These are phyloP conservation scores for Ciconia boyciana DNA, from an alignment of 2,113 vertebrate genomes.

Conservation along the genomic window DNA sequence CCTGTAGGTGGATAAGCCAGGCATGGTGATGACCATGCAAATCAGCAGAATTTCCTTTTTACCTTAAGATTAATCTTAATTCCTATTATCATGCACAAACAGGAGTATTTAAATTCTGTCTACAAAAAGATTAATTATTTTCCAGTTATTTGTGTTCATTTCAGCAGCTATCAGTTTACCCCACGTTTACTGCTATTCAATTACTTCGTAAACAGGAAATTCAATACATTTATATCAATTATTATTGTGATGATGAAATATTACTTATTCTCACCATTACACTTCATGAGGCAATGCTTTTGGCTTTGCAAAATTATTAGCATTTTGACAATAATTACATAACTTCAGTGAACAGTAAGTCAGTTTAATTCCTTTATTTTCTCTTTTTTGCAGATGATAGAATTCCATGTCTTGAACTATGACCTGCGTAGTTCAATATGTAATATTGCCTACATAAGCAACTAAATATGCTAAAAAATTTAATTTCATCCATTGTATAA, in stretches of 20 bases:
- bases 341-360: not conserved
- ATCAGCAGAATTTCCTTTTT: not conserved
- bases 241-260: not conserved
- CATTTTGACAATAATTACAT: not conserved
- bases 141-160: not conserved
- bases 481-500: not conserved
- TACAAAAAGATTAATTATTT: not conserved
- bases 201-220: not conserved
- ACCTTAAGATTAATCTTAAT: not conserved
- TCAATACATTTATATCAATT: not conserved
- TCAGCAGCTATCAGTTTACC: not conserved
- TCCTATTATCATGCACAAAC: not conserved
- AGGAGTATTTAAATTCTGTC: not conserved
- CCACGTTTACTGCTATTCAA: not conserved
- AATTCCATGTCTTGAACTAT: not conserved
- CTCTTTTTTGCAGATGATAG: not conserved
- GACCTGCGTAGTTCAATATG: not conserved
- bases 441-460: not conserved
- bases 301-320: not conserved
- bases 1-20: not conserved
- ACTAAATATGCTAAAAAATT: not conserved
- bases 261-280: not conserved
- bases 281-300: not conserved
- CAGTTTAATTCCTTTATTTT: not conserved
- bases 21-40: not conserved